These are phyloP conservation scores for Neodiprion virginianus DNA, from an alignment of 1,140 invertebrate genomes.

Conservation along the genomic window DNA sequence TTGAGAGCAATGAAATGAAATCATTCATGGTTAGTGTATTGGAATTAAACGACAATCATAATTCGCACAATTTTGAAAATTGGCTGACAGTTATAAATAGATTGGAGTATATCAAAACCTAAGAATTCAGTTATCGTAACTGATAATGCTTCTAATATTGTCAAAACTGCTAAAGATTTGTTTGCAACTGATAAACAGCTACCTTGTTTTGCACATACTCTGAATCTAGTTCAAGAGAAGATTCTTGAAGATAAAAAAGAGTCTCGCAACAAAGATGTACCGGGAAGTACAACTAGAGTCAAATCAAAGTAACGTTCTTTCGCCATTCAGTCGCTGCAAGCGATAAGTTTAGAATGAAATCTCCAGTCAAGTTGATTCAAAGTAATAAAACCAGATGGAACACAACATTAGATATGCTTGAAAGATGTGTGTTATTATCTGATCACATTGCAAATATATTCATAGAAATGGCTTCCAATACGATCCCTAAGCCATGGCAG, in stretches of 20 bases:
- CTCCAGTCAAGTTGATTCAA: constrained; percentile 26
- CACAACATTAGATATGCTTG: constrained; percentile 1
- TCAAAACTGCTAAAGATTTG: constrained; percentile 30
- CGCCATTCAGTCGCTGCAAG: neutral
- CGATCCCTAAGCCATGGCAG: no score
- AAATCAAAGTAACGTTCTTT: no score
- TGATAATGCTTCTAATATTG: constrained; percentile 43
- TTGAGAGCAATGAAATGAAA: constrained; percentile 16
- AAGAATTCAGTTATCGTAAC: constrained; percentile 42
- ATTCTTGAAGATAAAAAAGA: constrained; percentile 16
- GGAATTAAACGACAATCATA: constrained; percentile 32
- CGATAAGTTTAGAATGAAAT: constrained; percentile 20
- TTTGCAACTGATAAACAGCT: constrained; percentile 32
- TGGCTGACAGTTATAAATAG: constrained; percentile 36
- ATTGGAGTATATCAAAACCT: constrained; percentile 40
- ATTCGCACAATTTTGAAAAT: constrained; percentile 32
- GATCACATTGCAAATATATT: neutral
- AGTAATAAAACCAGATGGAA: constrained; percentile 31
- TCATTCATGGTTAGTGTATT: constrained; percentile 31
- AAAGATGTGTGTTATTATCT: neutral
- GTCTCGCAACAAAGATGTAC: constrained; percentile 8
- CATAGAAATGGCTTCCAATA: neutral
- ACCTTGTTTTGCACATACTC: constrained; percentile 41
- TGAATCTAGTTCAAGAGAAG: constrained; percentile 35
- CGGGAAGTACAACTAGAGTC: no score